Percentiles rank a stretch among this genome's conserved stretches.
phyloP scores from a whole-genome alignment of 2,113 vertebrate species.

The Sinocyclocheilus maitianheensis region DNA sequence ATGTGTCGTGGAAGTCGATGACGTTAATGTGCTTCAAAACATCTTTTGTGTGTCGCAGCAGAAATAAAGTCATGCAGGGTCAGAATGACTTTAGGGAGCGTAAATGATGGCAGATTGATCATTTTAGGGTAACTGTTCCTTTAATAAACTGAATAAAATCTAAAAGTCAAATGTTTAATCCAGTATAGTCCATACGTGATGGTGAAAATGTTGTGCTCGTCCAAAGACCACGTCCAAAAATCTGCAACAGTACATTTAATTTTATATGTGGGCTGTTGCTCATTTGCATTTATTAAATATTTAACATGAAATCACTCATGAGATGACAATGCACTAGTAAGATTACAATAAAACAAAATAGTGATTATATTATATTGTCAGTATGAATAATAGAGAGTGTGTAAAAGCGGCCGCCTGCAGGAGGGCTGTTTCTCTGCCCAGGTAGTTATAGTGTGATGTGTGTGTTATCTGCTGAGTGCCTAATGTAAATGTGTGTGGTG shows the following conservation, averaged over 20 bases:
- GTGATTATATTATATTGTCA: constrained; percentile 27
- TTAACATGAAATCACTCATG: constrained; percentile 13
- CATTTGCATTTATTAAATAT: constrained; percentile 24
- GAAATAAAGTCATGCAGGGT: background rate
- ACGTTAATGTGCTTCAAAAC: background rate
- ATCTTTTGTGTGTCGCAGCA: background rate
- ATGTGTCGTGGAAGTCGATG: background rate
- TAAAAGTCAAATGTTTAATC: background rate
- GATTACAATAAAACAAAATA: constrained; percentile 33
- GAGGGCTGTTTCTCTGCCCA: background rate
- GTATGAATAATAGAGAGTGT: constrained; percentile 29
- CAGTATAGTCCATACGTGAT: background rate
- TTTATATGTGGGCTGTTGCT: constrained; percentile 1
- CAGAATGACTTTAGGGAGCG: background rate
- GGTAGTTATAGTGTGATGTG: no score
- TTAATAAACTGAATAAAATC: background rate
- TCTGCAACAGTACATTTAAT: background rate
- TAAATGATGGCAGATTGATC: background rate
- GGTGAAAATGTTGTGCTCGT: background rate
- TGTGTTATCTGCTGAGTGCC: no score
- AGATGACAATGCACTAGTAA: constrained; percentile 14
- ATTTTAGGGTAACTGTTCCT: background rate
- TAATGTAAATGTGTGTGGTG: no score
- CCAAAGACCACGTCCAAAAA: background rate
- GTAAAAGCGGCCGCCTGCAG: background rate